phyloP scores from a whole-genome alignment of 2,888 invertebrate species.

The Tricholauxania praeusta region DNA sequence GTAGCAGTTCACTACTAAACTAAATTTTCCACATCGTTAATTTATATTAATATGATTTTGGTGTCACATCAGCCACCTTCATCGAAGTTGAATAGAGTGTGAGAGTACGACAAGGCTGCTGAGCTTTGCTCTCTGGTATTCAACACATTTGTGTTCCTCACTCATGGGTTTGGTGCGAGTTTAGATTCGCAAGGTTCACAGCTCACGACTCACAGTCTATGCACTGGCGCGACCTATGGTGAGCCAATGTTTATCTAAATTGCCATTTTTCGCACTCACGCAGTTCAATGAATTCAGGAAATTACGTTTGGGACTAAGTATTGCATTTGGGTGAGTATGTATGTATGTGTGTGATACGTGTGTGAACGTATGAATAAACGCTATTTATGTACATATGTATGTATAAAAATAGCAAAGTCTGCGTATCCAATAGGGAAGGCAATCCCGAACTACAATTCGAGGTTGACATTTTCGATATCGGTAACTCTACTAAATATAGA shows the following conservation, averaged over 20 bases:
- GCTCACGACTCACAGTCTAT: constrained; percentile 35
- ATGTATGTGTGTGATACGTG: no score
- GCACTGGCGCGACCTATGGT: constrained; percentile 51
- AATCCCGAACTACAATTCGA: no score
- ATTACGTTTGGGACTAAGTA: constrained; percentile 68
- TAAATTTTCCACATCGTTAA: constrained; percentile 69
- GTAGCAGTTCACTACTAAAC: constrained; percentile 62
- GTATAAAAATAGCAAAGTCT: no score
- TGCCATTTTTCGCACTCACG: constrained; percentile 69
- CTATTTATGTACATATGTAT: no score
- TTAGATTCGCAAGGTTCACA: constrained; percentile 10
- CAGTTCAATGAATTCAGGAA: constrained; percentile 68
- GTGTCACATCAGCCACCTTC: constrained; percentile 54
- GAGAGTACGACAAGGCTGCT: no score
- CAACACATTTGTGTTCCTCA: constrained; percentile 37
- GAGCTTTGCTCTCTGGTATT: constrained; percentile 35
- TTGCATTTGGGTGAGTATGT: constrained; percentile 28
- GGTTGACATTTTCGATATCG: no score
- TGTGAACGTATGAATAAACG: no score
- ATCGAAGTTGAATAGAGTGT: no score
- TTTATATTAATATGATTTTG: constrained; percentile 68
- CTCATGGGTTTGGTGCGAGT: neutral
- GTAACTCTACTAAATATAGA: no score
- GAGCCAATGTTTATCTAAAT: constrained; percentile 68
- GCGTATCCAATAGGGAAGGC: no score